Percentiles rank a stretch among this genome's conserved stretches.
phyloP scores from a whole-genome alignment of 2,888 invertebrate species.

The Pyralis farinalis region DNA sequence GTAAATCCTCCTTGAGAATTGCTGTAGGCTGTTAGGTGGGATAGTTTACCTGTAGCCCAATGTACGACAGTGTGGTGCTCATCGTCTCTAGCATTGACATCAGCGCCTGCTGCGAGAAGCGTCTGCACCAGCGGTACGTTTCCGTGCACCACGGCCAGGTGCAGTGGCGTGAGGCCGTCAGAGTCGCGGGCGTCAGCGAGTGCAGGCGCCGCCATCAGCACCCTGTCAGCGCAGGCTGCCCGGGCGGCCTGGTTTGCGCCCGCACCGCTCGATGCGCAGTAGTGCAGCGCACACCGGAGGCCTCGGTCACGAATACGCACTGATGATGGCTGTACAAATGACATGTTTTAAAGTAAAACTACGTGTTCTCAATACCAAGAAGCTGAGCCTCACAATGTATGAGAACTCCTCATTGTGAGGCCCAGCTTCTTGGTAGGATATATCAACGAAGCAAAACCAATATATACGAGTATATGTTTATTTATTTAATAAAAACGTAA shows the following conservation, averaged over 20 bases:
- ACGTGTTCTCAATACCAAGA: no score
- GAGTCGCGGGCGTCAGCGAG: conserved; percentile 92
- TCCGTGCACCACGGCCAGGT: conserved; percentile 97
- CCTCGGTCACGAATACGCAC: conserved; percentile 89
- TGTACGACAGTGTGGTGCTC: conserved; percentile 98
- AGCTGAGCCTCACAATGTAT: no score
- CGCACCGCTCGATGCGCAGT: conserved; percentile 92
- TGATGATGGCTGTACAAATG: conserved; percentile 47
- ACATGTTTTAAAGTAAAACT: no score
- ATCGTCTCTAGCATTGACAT: conserved; percentile 94
- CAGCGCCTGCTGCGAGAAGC: conserved; percentile 92
- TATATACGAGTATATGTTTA: no score
- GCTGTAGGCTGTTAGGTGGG: no score
- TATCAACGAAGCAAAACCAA: no score
- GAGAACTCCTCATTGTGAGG: no score
- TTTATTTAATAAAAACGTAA: no score
- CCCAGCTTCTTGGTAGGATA: no score
- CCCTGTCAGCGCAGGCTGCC: conserved; percentile 93
- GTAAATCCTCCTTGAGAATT: no score
- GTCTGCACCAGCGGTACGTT: conserved; percentile 93
- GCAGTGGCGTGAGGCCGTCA: conserved; percentile 97
- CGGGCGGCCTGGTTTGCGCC: conserved; percentile 84
- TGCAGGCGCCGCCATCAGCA: conserved; percentile 93
- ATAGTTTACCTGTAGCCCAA: conserved; percentile 98
- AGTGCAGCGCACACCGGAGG: conserved; percentile 94